Conservation (phyloP, 2,888 invertebrate species). For the Melanchra persicariae region DNA sequence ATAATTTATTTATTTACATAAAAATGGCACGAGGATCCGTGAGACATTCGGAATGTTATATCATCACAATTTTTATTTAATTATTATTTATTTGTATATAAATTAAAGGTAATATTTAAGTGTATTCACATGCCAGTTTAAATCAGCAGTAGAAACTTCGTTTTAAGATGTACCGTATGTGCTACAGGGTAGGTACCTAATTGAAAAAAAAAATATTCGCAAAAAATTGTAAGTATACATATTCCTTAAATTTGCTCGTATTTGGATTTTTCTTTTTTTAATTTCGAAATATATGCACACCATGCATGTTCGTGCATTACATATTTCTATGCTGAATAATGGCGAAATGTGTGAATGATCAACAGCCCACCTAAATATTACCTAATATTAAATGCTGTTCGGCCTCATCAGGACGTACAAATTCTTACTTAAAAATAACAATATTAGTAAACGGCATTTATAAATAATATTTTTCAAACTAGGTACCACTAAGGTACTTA, state of each 20-base stretch:
- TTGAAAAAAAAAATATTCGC: neutral
- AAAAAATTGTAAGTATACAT: too few relatives aligned
- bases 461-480: conserved; percentile 30
- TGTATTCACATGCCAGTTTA: neutral
- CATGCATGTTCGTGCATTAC: too few relatives aligned
- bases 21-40: conserved; percentile 71
- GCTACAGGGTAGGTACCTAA: neutral
- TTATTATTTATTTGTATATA: conserved; percentile 11
- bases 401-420: conserved; percentile 33
- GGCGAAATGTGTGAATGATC: neutral
- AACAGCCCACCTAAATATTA: conserved; percentile 29
- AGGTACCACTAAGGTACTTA: conserved; percentile 30
- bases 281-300: neutral
- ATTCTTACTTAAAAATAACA: conserved; percentile 28
- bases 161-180: neutral
- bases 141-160: neutral
- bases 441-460: conserved; percentile 36
- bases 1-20: conserved; percentile 40
- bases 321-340: neutral
- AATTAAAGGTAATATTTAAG: conserved; percentile 48
- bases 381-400: conserved; percentile 55
- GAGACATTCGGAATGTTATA: conserved; percentile 78
- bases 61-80: conserved; percentile 68
- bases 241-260: neutral
- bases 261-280: neutral